Conservation (phyloP, 2,888 invertebrate species). For the Leptarthrus brevirostris region DNA sequence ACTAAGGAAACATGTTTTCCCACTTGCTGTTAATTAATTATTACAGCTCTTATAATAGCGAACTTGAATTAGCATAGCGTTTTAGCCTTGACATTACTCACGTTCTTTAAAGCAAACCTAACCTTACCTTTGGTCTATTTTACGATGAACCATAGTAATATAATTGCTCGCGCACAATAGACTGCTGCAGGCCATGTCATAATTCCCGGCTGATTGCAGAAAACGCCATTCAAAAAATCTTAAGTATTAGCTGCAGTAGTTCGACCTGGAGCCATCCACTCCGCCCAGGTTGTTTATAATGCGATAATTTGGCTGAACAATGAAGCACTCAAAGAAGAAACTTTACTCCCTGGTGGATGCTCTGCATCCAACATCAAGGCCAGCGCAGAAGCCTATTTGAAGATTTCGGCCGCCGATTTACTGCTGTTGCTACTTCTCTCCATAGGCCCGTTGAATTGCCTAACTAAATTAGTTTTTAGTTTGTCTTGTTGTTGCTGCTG, state of each 20-base stretch:
- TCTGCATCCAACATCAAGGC: conserved; percentile 24
- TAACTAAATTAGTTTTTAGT: conserved; percentile 28
- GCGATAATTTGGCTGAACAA: conserved; percentile 39
- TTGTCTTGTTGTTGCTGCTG: conserved; percentile 15
- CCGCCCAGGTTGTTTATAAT: conserved; percentile 45
- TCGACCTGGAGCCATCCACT: conserved; percentile 38
- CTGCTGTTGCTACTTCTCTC: neutral
- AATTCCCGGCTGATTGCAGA: conserved; percentile 30
- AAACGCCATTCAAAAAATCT: conserved; percentile 5
- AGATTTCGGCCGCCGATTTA: conserved; percentile 36
- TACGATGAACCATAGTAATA: conserved; percentile 16
- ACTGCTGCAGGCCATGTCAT: conserved; percentile 28
- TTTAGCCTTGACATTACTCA: conserved; percentile 42
- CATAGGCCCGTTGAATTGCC: conserved; percentile 10
- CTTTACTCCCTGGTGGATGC: conserved; percentile 1
- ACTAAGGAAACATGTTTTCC: conserved; percentile 32
- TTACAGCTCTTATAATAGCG: conserved; percentile 15
- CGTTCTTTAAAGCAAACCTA: conserved; percentile 9
- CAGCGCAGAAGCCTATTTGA: conserved; percentile 30
- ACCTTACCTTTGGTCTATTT: conserved; percentile 28
- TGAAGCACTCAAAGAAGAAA: conserved; percentile 38
- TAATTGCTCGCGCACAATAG: conserved; percentile 30
- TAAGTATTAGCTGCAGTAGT: conserved; percentile 35
- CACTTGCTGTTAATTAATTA: conserved; percentile 30
- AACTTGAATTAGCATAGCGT: neutral